phyloP scores from a whole-genome alignment of 2,888 invertebrate genomes.

The Polydrusus cervinus region DNA sequence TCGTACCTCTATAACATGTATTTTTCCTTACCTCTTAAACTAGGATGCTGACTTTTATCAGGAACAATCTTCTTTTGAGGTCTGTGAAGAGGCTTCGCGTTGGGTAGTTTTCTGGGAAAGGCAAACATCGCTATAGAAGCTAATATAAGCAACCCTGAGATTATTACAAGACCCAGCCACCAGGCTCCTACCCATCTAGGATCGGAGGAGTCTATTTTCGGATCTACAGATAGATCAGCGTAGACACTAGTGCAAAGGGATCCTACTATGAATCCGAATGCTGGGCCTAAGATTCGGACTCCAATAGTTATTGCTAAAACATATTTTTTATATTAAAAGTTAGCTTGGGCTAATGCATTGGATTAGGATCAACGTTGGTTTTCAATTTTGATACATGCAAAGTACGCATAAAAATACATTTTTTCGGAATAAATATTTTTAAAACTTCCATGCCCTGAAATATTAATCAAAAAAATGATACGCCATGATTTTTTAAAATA shows the following conservation, averaged over 20 bases:
- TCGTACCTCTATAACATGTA: not conserved
- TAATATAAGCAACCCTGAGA: conserved; percentile 87
- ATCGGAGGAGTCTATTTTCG: conserved; percentile 85
- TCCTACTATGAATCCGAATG: conserved; percentile 91
- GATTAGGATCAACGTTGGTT: no score
- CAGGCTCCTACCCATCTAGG: conserved; percentile 97
- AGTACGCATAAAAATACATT: no score
- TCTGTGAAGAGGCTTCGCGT: conserved; percentile 64
- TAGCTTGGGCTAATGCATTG: no score
- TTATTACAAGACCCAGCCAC: conserved; percentile 95
- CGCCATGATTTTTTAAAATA: no score
- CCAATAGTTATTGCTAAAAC: conserved; percentile 91
- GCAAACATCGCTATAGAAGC: conserved; percentile 92
- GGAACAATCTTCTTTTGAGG: conserved; percentile 67
- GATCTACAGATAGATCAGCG: conserved; percentile 84
- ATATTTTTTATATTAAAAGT: no score
- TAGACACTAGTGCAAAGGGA: conserved; percentile 91
- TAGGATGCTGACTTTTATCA: conserved; percentile 70
- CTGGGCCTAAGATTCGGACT: conserved; percentile 91
- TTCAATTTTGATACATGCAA: no score
- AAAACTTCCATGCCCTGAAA: no score
- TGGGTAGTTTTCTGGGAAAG: conserved; percentile 86
- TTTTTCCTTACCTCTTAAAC: conserved; percentile 69
- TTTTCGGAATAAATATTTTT: no score
- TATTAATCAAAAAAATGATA: no score